A percentile compares a stretch with the other conserved stretches of the same genome.
Evolutionary conservation across 2,888 invertebrate species (phyloP).

Genomic region (Eupithecia vulgata): DNA sequence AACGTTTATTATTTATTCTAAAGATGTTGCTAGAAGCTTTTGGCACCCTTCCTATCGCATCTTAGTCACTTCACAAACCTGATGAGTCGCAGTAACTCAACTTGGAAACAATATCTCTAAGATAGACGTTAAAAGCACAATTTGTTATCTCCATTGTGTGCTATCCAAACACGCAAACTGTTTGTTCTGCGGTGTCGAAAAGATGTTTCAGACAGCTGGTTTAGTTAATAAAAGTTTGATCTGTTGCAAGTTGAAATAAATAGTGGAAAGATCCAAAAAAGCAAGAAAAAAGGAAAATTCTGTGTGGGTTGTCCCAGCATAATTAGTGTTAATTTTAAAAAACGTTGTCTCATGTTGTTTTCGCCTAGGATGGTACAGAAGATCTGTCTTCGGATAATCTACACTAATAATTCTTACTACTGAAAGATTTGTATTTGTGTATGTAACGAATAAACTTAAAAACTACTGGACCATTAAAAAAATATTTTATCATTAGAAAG

Average conservation of each 20-base stretch:
- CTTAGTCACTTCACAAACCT: slow-evolving; percentile 42
- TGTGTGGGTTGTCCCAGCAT: too few relatives aligned
- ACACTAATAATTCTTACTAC: too few relatives aligned
- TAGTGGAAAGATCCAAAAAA: not conserved
- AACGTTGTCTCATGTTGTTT: too few relatives aligned
- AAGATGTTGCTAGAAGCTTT: not conserved
- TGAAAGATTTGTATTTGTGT: too few relatives aligned
- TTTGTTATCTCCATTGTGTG: slow-evolving; percentile 48
- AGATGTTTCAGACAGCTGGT: slow-evolving; percentile 1
- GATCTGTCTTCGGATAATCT: not conserved
- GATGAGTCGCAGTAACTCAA: slow-evolving; percentile 48
- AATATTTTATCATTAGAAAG: too few relatives aligned
- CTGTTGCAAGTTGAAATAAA: not conserved
- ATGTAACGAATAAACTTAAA: too few relatives aligned
- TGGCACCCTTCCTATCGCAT: slow-evolving; percentile 40
- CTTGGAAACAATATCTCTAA: slow-evolving; percentile 45
- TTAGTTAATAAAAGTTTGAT: not conserved
- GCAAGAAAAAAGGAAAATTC: too few relatives aligned
- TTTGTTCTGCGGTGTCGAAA: slow-evolving; percentile 38
- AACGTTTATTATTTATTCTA: not conserved
- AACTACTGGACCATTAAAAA: too few relatives aligned
- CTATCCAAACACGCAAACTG: slow-evolving; percentile 41
- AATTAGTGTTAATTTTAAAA: too few relatives aligned
- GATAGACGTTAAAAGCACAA: slow-evolving; percentile 50
- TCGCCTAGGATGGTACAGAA: not conserved